Conservation (phyloP, 1,140 invertebrate genomes). For the Trypoxylus dichotomus region DNA sequence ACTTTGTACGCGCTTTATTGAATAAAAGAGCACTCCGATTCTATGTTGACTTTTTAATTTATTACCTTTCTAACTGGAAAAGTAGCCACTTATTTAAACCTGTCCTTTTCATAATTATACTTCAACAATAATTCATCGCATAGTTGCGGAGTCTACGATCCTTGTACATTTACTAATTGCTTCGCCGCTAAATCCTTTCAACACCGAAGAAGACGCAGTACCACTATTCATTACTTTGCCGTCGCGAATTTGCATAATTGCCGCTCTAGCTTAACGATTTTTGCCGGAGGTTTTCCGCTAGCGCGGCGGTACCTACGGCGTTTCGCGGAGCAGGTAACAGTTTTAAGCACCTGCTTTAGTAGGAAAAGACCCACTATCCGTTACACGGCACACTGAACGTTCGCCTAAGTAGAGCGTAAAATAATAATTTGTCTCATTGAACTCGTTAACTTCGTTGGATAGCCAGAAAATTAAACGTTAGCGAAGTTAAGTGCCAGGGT, state of each 20-base stretch:
- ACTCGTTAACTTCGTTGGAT: not conserved
- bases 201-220: not conserved
- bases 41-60: no score
- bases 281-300: not conserved
- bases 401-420: slow-evolving; percentile 5
- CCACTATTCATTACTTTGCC: not conserved
- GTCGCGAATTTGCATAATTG: slow-evolving; percentile 13
- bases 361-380: not conserved
- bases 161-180: not conserved
- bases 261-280: not conserved
- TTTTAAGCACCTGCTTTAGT: not conserved
- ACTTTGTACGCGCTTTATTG: no score
- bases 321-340: no score
- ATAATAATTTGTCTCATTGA: slow-evolving; percentile 12
- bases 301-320: no score
- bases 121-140: no score
- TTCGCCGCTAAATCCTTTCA: not conserved
- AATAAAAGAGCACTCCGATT: no score
- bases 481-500: not conserved
- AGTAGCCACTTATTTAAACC: no score
- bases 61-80: no score
- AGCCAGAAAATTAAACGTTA: not conserved
- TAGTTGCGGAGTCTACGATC: no score
- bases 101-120: no score
- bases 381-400: not conserved